phyloP scores from a whole-genome alignment of 2,797 vertebrate genomes.

The Periparus ater region DNA sequence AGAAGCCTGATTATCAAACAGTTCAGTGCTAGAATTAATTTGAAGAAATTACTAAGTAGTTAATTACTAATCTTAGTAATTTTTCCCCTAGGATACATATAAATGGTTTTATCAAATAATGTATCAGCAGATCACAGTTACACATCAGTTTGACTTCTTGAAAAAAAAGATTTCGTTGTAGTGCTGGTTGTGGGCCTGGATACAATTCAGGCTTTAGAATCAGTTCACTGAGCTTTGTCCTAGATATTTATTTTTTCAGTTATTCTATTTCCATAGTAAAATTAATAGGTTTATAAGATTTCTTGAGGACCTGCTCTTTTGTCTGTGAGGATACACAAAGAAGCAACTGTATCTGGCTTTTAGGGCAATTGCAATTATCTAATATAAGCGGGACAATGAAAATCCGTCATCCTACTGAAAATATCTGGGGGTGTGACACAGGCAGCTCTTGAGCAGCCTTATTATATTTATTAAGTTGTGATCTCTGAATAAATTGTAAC shows the following conservation, averaged over 20 bases:
- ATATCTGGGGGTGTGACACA: neutral
- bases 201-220: neutral
- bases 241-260: neutral
- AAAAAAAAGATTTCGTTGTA: neutral
- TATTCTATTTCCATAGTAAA: neutral
- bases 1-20: neutral
- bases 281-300: neutral
- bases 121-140: neutral
- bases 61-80: neutral
- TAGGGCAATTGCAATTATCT: neutral
- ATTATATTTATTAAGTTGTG: neutral
- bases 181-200: neutral
- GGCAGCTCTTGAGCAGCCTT: neutral
- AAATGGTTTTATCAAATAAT: neutral
- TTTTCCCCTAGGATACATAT: neutral
- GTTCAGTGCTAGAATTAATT: neutral
- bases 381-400: neutral
- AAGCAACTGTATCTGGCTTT: neutral
- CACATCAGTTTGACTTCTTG: neutral
- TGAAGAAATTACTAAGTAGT: neutral
- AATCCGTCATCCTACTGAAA: neutral
- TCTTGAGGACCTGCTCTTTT: neutral
- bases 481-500: neutral
- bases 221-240: neutral
- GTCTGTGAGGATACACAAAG: neutral